Evolutionary conservation across 2,797 vertebrate species (phyloP).

Genomic region (Syncerus caffer): DNA sequence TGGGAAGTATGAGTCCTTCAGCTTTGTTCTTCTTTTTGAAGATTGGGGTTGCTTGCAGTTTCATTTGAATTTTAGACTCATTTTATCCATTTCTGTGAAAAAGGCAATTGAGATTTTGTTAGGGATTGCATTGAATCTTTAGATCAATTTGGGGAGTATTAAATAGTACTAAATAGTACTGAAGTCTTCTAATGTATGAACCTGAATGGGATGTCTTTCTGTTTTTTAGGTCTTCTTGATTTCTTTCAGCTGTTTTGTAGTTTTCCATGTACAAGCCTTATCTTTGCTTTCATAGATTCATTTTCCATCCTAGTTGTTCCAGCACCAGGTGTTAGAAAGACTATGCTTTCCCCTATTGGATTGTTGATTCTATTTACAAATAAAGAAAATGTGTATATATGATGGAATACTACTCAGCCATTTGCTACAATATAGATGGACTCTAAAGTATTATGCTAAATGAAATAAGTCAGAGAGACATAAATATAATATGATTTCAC

Average conservation of each 20-base stretch:
- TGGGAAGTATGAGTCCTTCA: not conserved
- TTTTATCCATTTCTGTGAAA: not conserved
- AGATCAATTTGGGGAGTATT: not conserved
- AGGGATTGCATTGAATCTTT: not conserved
- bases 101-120: not conserved
- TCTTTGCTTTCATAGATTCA: not conserved
- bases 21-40: not conserved
- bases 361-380: not conserved
- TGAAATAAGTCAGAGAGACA: not conserved
- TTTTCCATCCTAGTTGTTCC: not conserved
- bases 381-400: not conserved
- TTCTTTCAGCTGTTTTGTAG: not conserved
- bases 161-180: not conserved
- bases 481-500: not conserved
- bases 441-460: not conserved
- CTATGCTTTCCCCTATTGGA: not conserved
- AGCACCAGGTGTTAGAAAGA: not conserved
- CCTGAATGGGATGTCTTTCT: not conserved
- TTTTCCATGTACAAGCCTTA: not conserved
- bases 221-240: not conserved
- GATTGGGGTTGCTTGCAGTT: not conserved
- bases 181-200: not conserved
- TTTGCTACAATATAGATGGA: not conserved
- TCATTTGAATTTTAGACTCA: not conserved
- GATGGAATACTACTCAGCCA: not conserved